Evolutionary conservation across 2,797 vertebrate species (phyloP), one percentile per base, ranked within the genome.

Genomic region (Propithecus deckenii): DNA sequence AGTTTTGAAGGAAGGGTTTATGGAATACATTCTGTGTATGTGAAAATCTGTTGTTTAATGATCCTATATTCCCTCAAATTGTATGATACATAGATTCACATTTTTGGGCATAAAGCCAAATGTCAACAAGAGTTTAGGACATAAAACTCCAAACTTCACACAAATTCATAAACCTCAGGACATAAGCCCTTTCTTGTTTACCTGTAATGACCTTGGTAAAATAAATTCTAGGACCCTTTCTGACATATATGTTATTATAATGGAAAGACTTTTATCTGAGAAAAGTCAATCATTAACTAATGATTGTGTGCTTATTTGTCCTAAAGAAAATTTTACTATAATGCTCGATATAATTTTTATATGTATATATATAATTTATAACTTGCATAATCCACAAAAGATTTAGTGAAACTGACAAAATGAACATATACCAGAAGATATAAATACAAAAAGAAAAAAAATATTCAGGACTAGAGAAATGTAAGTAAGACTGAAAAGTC

Each of bases 141-240:
- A 89, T 86, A 80, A 67, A 93, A 50, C 17, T 86, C 9, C 80
- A 22, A 91, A 88, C 43, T 50, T 78, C 55, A 90, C 80, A 85
- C 23, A 76, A 78, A 93, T 91, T 89, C 30, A 63, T 80, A 80
- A 91, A 76, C 20, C 48, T 93, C 50, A 79, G 13, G 30, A 84
- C 17, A n/a, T 50, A 43, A 57, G 25, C 1, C 20, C 12, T 95
- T 91, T 22, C 35, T 96, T 67, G 9, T 84, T 92, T 87, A 38
- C 72, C 35, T 86, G 2, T 86, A 89, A 79, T 84, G 23, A 83
- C 88, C 67, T 71, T 83, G 41, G 22, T 74, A 88, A 96, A 94
- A 95, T 74, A 83, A 87, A 90, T 85, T 69, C 38, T 52, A 76
- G 32, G 11, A 61, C 74, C n/a, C 13, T 72, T 91, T 71, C 35